Evolutionary conservation across 1,140 invertebrate species (phyloP), one percentile per base, ranked within the genome.

Genomic region (Drosophila carrolli): DNA sequence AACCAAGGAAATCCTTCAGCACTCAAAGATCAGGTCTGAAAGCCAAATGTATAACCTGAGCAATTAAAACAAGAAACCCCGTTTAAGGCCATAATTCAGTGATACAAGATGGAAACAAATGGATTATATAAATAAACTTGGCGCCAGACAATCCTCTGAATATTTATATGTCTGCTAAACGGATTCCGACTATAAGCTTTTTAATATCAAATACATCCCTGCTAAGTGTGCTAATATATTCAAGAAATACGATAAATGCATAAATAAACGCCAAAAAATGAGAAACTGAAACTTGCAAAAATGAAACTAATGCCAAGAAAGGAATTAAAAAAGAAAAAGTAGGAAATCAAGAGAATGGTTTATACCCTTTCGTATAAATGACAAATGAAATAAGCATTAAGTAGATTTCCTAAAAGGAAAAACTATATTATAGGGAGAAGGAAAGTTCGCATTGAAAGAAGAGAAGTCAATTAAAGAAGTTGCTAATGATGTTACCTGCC

Each of bases 111-210:
- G 8, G 6, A 32, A 32, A 48, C 10, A 71, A 71, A 71, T 57
- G 67, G 67, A 71, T 70, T 57, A 71, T 37, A 72, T 48, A 72
- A 48, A 71, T 48, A 50, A 58, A 32, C n/a, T 11, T 43, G 68
- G 68, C 68, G 68, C 68, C 68, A 38, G 27, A 50, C 68, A 57
- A 71, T 29, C n/a, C 53, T 50, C 65, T 72, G 68, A 72, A 71
- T 72, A 71, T 71, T 70, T 57, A 72, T 72, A 71, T 71, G 65
- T 71, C 66, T 71, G 65, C 68, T 71, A 71, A 71, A 71, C 66
- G 65, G 43, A 71, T 32, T 65, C 7, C 23, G 63, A 41, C 43
- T 46, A 35, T 29, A 47, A 70, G 48, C 65, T 57, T 57, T 71
- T 44, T 70, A 70, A 68, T 47, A 55, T 32, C 8, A 27, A 29